Conservation (phyloP, 2,113 vertebrate genomes). For the Empidonax alnorum region DNA sequence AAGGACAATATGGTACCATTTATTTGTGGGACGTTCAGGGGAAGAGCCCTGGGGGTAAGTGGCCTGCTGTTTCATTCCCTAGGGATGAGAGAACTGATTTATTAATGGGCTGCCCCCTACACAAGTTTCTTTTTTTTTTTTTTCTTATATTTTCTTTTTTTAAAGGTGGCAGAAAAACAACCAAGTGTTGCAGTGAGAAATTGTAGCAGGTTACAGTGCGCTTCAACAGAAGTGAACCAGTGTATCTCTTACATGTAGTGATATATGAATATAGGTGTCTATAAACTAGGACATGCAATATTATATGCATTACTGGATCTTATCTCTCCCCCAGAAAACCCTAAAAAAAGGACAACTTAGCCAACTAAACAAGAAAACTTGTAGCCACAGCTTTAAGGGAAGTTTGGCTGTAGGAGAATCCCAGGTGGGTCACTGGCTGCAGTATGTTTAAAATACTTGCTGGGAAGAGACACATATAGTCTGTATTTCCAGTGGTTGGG, state of each 20-base stretch:
- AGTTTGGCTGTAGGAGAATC: neutral
- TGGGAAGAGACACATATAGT: neutral
- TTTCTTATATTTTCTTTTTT: neutral
- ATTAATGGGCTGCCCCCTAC: neutral
- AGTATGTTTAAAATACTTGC: neutral
- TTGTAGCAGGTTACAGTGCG: accelerated
- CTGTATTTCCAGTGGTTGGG: neutral
- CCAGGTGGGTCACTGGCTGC: neutral
- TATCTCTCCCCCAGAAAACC: neutral
- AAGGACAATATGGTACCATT: neutral
- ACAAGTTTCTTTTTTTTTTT: neutral
- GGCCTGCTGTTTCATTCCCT: neutral
- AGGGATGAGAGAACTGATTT: neutral
- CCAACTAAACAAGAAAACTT: neutral
- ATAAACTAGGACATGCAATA: neutral
- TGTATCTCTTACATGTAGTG: neutral
- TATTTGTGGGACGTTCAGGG: neutral
- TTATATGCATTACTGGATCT: neutral
- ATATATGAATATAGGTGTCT: neutral
- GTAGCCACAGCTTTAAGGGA: neutral
- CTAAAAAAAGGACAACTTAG: neutral
- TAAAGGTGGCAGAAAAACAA: neutral
- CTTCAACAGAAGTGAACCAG: neutral
- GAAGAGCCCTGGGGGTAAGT: neutral
- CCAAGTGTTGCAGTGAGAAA: neutral